Conservation (phyloP, 2,888 invertebrate species). For the Limnephilus auricula region DNA sequence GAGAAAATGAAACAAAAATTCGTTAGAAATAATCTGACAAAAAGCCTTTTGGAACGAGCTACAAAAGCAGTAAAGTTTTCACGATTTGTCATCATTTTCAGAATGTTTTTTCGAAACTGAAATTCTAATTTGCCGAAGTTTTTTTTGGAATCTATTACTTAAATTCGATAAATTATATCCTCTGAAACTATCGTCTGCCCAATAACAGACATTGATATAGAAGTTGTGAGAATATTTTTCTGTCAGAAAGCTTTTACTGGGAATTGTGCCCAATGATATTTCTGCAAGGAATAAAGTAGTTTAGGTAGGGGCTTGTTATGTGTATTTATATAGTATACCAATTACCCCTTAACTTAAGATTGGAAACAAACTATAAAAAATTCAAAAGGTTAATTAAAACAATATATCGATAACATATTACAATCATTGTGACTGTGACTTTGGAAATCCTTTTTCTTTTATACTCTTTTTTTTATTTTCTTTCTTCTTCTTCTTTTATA, state of each 20-base stretch:
- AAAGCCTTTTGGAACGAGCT: not conserved
- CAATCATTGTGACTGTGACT: too few species aligned
- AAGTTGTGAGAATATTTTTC: not conserved
- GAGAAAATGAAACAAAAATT: not conserved
- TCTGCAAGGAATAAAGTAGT: too few species aligned
- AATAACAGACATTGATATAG: not conserved
- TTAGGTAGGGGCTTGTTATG: too few species aligned
- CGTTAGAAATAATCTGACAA: not conserved
- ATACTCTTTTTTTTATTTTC: too few species aligned
- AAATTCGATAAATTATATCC: slow-evolving; percentile 31
- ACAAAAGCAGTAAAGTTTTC: not conserved
- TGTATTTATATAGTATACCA: too few species aligned
- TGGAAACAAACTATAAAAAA: too few species aligned
- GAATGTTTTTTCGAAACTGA: not conserved
- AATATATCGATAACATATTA: too few species aligned
- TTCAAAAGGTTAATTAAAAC: too few species aligned
- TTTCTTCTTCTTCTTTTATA: too few species aligned
- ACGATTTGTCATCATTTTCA: not conserved
- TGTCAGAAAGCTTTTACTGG: not conserved
- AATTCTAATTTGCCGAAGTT: not conserved
- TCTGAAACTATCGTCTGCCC: slow-evolving; percentile 21
- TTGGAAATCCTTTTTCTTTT: too few species aligned
- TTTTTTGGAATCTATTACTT: not conserved
- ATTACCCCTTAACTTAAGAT: too few species aligned
- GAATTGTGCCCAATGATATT: too few species aligned